Conservation (phyloP, 2,797 vertebrate species). For the Cyclura pinguis region DNA sequence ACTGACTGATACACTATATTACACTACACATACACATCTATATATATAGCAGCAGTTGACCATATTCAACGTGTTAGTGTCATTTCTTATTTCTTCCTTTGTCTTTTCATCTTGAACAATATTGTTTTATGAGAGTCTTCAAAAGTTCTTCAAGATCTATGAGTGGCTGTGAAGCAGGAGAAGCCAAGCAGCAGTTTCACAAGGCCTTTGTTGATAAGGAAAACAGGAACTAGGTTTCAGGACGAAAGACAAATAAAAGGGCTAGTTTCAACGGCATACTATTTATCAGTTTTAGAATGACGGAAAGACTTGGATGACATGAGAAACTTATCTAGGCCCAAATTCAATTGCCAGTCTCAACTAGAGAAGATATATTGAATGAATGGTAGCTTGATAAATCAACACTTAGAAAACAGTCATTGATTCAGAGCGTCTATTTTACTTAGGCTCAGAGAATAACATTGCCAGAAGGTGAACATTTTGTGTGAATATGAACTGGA, state of each 20-base stretch:
- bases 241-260: background rate
- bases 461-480: background rate
- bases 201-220: background rate
- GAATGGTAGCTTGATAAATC: too few relatives aligned
- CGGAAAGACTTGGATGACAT: background rate
- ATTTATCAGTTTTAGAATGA: background rate
- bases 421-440: too few relatives aligned
- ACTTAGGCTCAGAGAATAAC: background rate
- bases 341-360: too few relatives aligned
- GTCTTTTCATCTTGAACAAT: background rate
- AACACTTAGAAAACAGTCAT: too few relatives aligned
- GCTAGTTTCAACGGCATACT: too few relatives aligned
- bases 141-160: background rate
- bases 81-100: background rate
- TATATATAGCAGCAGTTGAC: too few relatives aligned
- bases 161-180: background rate
- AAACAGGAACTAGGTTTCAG: background rate
- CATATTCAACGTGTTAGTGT: background rate
- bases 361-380: too few relatives aligned
- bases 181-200: background rate
- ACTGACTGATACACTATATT: background rate
- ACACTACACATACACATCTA: too few relatives aligned
- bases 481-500: too few relatives aligned
- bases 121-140: background rate
- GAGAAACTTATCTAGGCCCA: background rate